These are phyloP conservation scores for Montipora efflorescens DNA, from an alignment of 64 coral and sea anemone species.

Conservation along the genomic window DNA sequence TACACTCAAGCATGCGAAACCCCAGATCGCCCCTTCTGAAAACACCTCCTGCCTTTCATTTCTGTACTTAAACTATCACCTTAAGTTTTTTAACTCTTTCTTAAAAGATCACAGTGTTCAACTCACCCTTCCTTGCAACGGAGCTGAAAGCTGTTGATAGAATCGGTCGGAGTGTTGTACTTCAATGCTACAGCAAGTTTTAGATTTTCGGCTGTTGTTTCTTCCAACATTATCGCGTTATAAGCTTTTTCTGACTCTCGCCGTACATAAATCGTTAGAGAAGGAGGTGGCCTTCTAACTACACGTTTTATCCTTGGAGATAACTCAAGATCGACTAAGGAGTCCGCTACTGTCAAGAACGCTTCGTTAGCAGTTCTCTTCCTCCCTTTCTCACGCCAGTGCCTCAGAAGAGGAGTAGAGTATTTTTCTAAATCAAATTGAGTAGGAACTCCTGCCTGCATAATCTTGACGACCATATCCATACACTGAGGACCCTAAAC, in stretches of 20 bases:
- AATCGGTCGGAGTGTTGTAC: slow-evolving; percentile 68
- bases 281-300: slow-evolving; percentile 82
- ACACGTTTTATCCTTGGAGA: slow-evolving; percentile 81
- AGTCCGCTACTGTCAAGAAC: slow-evolving; percentile 73
- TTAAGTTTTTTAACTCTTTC: background rate
- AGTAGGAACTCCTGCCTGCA: slow-evolving; percentile 69
- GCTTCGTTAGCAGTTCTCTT: slow-evolving; percentile 85
- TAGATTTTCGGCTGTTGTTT: slow-evolving; percentile 71
- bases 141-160: slow-evolving; percentile 68
- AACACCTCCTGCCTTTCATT: slow-evolving; percentile 44
- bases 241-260: slow-evolving; percentile 93
- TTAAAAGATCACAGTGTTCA: background rate
- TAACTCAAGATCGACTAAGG: slow-evolving; percentile 79
- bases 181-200: slow-evolving; percentile 83
- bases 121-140: slow-evolving; percentile 86
- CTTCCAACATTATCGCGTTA: slow-evolving; percentile 90
- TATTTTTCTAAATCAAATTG: slow-evolving; percentile 88
- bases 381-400: slow-evolving; percentile 73
- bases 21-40: background rate
- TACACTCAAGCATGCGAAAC: background rate
- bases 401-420: slow-evolving; percentile 81
- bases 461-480: slow-evolving; percentile 85
- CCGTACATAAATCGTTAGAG: slow-evolving; percentile 86
- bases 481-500: slow-evolving; percentile 47
- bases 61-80: background rate